A percentile compares a stretch with the other conserved stretches of the same genome.
Conservation (phyloP, 2,888 invertebrate species). For the Phyllotreta cruciferae region DNA sequence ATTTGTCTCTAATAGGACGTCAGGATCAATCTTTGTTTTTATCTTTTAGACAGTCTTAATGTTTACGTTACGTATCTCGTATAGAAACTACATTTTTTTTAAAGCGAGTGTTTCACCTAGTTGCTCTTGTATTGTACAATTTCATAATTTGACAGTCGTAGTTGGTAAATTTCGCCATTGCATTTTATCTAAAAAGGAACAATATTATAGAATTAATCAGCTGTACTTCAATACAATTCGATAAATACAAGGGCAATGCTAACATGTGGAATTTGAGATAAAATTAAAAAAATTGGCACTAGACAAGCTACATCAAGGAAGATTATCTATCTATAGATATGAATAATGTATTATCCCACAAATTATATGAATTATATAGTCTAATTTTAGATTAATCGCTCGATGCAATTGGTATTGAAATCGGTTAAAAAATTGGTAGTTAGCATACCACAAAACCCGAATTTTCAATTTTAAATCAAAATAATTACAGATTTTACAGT, state of each 20-base stretch:
- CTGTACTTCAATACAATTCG: not conserved
- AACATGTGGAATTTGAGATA: too few relatives aligned
- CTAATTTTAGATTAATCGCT: too few relatives aligned
- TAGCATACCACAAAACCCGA: not conserved
- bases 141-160: constrained; percentile 29
- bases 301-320: too few relatives aligned
- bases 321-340: too few relatives aligned
- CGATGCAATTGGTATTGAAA: too few relatives aligned
- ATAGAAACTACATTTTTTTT: constrained; percentile 42
- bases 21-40: constrained; percentile 37
- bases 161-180: constrained; percentile 36
- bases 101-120: constrained; percentile 36
- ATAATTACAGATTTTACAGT: not conserved
- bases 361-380: too few relatives aligned
- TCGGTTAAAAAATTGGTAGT: too few relatives aligned
- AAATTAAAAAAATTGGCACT: too few relatives aligned
- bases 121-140: constrained; percentile 28
- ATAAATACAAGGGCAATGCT: not conserved
- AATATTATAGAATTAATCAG: not conserved
- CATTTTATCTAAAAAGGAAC: constrained; percentile 33
- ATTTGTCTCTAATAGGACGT: constrained; percentile 47
- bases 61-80: constrained; percentile 45
- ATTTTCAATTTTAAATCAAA: not conserved
- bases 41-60: constrained; percentile 44
- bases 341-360: too few relatives aligned